phyloP scores from a whole-genome alignment of 2,888 invertebrate genomes.

The Exephanes ischioxanthus region DNA sequence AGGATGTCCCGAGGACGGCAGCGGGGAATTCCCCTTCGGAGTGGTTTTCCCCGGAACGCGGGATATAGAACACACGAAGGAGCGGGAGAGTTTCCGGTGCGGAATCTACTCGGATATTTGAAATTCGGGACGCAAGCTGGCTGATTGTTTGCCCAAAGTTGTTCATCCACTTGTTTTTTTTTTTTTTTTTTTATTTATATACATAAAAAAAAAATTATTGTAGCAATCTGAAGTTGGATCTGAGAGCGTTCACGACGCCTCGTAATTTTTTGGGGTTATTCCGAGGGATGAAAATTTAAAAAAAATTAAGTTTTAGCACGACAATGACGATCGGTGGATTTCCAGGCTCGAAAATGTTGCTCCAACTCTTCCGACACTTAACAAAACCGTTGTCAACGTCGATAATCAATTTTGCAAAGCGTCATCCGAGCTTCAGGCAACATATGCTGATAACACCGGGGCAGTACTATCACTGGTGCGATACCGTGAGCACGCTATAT shows the following conservation, averaged over 20 bases:
- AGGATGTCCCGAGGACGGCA: conserved; percentile 65
- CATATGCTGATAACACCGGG: conserved; percentile 74
- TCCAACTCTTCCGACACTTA: conserved; percentile 71
- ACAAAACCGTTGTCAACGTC: conserved; percentile 72
- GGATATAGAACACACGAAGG: background rate
- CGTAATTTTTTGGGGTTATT: conserved; percentile 18
- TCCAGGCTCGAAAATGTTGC: conserved; percentile 67
- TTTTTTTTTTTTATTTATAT: too few species aligned
- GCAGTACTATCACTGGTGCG: conserved; percentile 66
- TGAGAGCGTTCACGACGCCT: background rate
- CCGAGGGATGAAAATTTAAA: background rate
- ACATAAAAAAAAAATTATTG: background rate
- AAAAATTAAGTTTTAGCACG: conserved; percentile 1
- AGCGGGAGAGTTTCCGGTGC: conserved; percentile 6
- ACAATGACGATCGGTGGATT: conserved; percentile 63
- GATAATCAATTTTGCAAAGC: conserved; percentile 72
- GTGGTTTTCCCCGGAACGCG: conserved; percentile 34
- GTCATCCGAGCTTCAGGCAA: conserved; percentile 69
- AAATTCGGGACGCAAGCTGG: conserved; percentile 15
- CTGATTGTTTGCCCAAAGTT: conserved; percentile 12
- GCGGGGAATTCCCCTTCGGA: conserved; percentile 17
- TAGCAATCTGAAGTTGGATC: background rate
- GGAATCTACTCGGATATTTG: conserved; percentile 15
- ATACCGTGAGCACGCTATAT: conserved; percentile 59
- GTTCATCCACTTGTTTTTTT: conserved; percentile 2